Base-by-base conservation (phyloP, 2,797 vertebrate genomes). In the Sus cebifrons region DNA sequence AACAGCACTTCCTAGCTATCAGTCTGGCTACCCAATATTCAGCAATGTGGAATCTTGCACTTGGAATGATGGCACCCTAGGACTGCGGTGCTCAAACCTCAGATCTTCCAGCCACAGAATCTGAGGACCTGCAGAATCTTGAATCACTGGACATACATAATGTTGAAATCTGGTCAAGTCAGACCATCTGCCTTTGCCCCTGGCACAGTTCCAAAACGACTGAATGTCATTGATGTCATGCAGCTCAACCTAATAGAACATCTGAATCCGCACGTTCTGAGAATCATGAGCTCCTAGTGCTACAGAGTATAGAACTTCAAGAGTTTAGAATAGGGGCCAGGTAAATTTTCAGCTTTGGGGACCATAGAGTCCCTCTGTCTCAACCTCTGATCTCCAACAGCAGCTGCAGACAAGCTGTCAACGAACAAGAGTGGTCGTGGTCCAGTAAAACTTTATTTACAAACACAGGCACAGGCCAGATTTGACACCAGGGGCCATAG, bases 301-400 rank as follows among this genome's bases (percentile, higher is more conserved):
- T n/a, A 54, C 1, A 13, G 20, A 25, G 6, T 36, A 29, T 94
- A 40, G 54, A 81, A 60, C 36, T 68, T 64, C 36, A 58, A 13
- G 54, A n/a, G 71, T 95, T 85, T 87, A 93, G 73, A 65, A 77
- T 15, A 23, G 90, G 23, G 18, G 8, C 29, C 78, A 75, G 60
- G 20, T 44, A 62, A 29, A 44, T 67, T 75, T 78, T 36, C n/a
- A 16, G 8, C 68, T 64, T 82, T 73, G 14, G 18, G 32, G 16
- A 29, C 70, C 32, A 49, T 0, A 20, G 1, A 25, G 0, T 79
- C 78, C 67, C 67, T 90, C 49, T 32, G 11, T 68, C 9, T 88
- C 58, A 44, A 21, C 58, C 58, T 91, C 73, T 32, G 29, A 78
- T 54, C 21, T 36, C 25, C 70, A 56, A 56, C 23, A 52, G 9